phyloP scores from a whole-genome alignment of 2,888 invertebrate genomes.

The Clivina fossor region DNA sequence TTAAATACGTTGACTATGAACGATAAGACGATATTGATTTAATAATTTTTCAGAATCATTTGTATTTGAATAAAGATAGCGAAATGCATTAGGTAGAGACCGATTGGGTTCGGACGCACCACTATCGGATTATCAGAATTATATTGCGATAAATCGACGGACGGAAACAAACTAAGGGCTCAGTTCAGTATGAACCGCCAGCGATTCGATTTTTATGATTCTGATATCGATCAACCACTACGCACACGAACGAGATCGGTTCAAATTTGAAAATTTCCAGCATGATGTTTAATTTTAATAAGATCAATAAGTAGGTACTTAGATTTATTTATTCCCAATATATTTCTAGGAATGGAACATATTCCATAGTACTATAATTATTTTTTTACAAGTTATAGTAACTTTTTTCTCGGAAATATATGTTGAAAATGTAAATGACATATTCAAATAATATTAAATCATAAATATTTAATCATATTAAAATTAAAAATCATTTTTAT shows the following conservation, averaged over 20 bases:
- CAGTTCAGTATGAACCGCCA: slow-evolving; percentile 43
- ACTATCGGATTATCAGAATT: slow-evolving; percentile 4
- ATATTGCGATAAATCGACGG: slow-evolving; percentile 32
- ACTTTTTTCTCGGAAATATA: too few species aligned
- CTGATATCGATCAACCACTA: slow-evolving; percentile 19
- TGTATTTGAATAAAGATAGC: background rate
- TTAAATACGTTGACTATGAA: too few species aligned
- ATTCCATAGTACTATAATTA: background rate
- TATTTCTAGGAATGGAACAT: background rate
- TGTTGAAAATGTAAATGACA: too few species aligned
- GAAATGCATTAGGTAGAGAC: background rate
- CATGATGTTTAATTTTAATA: background rate
- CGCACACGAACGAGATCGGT: slow-evolving; percentile 13
- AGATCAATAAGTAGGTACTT: too few species aligned
- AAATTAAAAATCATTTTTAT: too few species aligned
- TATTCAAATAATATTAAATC: too few species aligned
- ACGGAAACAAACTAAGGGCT: slow-evolving; percentile 45
- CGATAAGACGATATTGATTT: too few species aligned
- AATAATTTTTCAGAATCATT: background rate
- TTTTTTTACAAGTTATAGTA: background rate
- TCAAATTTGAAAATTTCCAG: slow-evolving; percentile 19
- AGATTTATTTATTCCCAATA: slow-evolving; percentile 1
- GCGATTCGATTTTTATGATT: slow-evolving; percentile 35
- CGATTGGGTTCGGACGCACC: slow-evolving; percentile 7
- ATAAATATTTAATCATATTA: too few species aligned